These are phyloP conservation scores for Aelia acuminata DNA, from an alignment of 2,888 invertebrate species.

Conservation along the genomic window DNA sequence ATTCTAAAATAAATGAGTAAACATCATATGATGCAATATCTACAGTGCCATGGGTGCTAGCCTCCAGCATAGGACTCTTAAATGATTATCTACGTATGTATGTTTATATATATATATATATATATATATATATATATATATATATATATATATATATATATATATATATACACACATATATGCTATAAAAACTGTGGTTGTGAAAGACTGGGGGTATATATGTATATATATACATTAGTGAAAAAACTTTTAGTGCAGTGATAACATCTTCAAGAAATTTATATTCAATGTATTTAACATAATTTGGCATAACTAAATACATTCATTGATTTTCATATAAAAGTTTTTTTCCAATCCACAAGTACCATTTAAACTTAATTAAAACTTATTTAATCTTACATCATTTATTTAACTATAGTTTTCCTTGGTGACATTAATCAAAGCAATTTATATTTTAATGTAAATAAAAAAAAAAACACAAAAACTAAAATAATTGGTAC, in stretches of 20 bases:
- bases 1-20: conserved; percentile 57
- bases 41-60: conserved; percentile 60
- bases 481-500: neutral
- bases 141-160: conserved; percentile 36
- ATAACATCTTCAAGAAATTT: conserved; percentile 53
- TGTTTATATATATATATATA: conserved; percentile 47
- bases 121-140: conserved; percentile 53
- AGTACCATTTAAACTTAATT: neutral
- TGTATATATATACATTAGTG: conserved; percentile 53
- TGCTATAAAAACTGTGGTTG: conserved; percentile 60
- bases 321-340: neutral
- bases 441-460: conserved; percentile 40
- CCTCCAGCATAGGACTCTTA: conserved; percentile 56
- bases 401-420: neutral
- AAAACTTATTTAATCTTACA: neutral
- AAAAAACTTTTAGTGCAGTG: conserved; percentile 58
- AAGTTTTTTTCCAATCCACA: conserved; percentile 18
- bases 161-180: conserved; percentile 55
- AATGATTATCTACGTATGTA: neutral
- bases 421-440: neutral
- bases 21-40: conserved; percentile 57
- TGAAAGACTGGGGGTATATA: conserved; percentile 60
- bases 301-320: conserved; percentile 7
- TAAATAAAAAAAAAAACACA: conserved; percentile 41
- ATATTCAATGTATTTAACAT: conserved; percentile 45